Base-by-base conservation (phyloP, 2,888 invertebrate species). In the Nomada goodeniana region DNA sequence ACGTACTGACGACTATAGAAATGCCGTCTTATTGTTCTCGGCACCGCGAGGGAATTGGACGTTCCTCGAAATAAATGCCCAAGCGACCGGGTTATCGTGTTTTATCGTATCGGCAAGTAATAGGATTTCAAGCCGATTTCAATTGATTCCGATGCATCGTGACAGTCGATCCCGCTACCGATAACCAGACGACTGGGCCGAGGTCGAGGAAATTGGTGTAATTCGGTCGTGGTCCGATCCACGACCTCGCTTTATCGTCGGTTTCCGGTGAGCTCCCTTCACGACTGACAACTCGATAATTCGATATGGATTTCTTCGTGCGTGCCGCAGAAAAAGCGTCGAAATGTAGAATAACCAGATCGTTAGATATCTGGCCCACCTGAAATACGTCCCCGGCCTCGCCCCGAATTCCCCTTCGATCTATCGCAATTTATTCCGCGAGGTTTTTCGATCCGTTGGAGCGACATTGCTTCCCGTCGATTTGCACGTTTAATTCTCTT, bases 191-290 rank as follows among this genome's bases (percentile, higher is more conserved):
- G 65, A 47, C 60, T 73, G 73, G 26, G n/a, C 44, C 63, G 65
- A 50, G 55, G 52, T 36, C 82, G 80, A 83, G 87, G 87, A 88
- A 86, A 88, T 89, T 85, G 87, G 74, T 84, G 84, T 84, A 85
- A 86, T 82, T 83, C 84, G 79, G 65, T 64, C 82, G 80, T 26
- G 75, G 74, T 77, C 70, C 81, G 75, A 86, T 83, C 78, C 69
- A 71, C 72, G 80, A 72, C 61, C 76, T 53, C 68, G 79, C 76
- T 69, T 81, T 83, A 83, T 85, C 79, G 80, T 79, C 74, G 64
- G 81, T 79, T 85, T 83, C 83, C 85, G 75, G 59, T 42, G 63
- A 71, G 59, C 64, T 81, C 71, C 44, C 73, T 53, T 29, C 80
- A 60, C 63, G 55, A 77, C 79, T 74, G 76, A 71, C 83, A 68